Conservation (phyloP, 2,797 vertebrate species). For the Rhinella marina region DNA sequence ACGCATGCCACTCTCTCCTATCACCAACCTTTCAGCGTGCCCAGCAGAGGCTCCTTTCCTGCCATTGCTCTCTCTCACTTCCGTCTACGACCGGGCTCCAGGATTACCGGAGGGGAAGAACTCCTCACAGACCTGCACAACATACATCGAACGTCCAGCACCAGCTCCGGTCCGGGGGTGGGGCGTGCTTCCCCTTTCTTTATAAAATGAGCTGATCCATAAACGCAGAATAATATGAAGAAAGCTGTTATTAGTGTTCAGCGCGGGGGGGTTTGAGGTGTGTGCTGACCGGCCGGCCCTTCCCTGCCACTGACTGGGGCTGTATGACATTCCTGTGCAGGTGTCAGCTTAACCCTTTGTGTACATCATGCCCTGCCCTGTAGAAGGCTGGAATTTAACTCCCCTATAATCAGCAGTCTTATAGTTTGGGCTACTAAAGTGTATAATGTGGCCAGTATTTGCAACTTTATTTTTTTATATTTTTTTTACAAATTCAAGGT, state of each 20-base stretch:
- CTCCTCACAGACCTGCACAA: not conserved
- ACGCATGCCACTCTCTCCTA: not conserved
- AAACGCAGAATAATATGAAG: too few relatives aligned
- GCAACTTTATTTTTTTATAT: too few relatives aligned
- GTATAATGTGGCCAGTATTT: too few relatives aligned
- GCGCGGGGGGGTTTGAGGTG: not conserved
- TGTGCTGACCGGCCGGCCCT: not conserved
- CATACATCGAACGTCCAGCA: not conserved
- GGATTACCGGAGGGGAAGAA: not conserved
- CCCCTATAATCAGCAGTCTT: too few relatives aligned
- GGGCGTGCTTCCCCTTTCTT: slow-evolving; percentile 7
- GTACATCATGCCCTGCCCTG: not conserved
- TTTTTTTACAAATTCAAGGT: too few relatives aligned
- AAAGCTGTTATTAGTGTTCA: not conserved
- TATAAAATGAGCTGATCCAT: not conserved
- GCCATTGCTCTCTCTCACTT: slow-evolving; percentile 71
- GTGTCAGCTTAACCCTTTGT: not conserved
- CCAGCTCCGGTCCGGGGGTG: not conserved
- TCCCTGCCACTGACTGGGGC: not conserved
- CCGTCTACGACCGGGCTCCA: not conserved
- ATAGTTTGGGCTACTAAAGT: too few relatives aligned
- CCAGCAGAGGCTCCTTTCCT: slow-evolving; percentile 79
- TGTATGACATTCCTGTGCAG: slow-evolving; percentile 10
- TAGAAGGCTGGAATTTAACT: not conserved
- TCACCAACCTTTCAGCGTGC: slow-evolving; percentile 78